These are phyloP conservation scores for Pangasianodon gigas DNA, from an alignment of 2,113 vertebrate species.

Conservation along the genomic window DNA sequence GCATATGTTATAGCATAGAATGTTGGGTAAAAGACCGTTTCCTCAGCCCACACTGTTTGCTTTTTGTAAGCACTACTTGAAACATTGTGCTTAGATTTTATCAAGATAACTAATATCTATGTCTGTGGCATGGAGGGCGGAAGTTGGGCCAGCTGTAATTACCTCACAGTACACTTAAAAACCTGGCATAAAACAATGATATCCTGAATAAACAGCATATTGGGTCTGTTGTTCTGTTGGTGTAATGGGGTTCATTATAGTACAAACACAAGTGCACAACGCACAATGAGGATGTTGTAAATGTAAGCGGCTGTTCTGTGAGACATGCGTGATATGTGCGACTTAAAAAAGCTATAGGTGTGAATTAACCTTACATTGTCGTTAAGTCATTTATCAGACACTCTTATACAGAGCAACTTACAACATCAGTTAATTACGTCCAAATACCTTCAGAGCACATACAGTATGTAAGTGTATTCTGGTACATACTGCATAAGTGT, in stretches of 20 bases:
- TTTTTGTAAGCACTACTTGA: background rate
- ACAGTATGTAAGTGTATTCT: background rate
- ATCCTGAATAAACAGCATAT: background rate
- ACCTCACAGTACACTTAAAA: background rate
- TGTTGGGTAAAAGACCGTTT: background rate
- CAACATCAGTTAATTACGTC: background rate
- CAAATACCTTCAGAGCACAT: background rate
- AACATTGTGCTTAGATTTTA: background rate
- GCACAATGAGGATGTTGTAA: background rate
- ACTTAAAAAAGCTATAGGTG: background rate
- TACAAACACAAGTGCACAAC: background rate
- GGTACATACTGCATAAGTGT: background rate
- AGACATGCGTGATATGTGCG: background rate
- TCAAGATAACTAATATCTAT: background rate
- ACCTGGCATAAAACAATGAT: background rate
- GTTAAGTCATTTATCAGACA: background rate
- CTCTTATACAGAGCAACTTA: background rate
- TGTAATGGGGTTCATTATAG: background rate
- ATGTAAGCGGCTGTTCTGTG: background rate
- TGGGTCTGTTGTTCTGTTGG: background rate
- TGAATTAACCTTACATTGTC: background rate
- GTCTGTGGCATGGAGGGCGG: background rate
- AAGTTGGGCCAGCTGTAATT: background rate
- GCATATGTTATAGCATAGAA: background rate
- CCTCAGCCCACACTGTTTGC: no score